Base-by-base conservation (phyloP, 2,797 vertebrate species). In the Rhinella marina region DNA sequence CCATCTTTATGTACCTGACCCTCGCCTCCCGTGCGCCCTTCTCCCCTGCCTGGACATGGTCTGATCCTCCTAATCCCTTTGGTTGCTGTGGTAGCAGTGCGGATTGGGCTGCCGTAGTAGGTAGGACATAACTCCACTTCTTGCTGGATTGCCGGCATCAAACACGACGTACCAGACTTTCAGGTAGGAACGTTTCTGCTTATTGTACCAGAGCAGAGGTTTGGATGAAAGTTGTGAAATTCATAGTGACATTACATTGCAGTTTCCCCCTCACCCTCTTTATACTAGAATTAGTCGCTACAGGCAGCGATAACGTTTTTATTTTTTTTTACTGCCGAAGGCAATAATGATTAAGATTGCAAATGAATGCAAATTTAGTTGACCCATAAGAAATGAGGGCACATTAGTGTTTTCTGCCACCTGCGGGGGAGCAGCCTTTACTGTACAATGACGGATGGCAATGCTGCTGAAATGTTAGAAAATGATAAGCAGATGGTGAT, bases 71-170 rank as follows among this genome's bases (percentile, higher is more conserved):
- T 97, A 93, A 97, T 97, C 97, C 96, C 92, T 94, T 94, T 92
- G 96, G 95, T 97, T 96, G 95, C 96, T 95, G 95, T 96, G 95
- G 96, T 95, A 97, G 96, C 95, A 92, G 92, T 94, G 95, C 95
- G 94, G 96, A 94, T 96, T 89, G 88, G 84, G 62, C 88, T 83
- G 95, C 95, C 96, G 94, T 94, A 94, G 94, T 91, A 95, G 93
- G 94, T 96, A 95, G 94, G 92, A 94, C 94, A 95, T 93, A 90
- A 82, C 91, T 92, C 91, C 90, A 52, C 64, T 85, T 48, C 57
- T 86, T 86, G 57, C 70, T 89, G 29, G 52, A 61, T 57, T 88
- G 80, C 88, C 50, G 85, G 81, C 80, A 86, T 86, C 54, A 72
- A 27, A 59, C n/a, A 64, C 29, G 59, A 52, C 17, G 23, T 2